These are phyloP conservation scores for Aplysina aerophoba DNA, from an alignment of 37 sponge, comb jelly and placozoan genomes.

Conservation along the genomic window DNA sequence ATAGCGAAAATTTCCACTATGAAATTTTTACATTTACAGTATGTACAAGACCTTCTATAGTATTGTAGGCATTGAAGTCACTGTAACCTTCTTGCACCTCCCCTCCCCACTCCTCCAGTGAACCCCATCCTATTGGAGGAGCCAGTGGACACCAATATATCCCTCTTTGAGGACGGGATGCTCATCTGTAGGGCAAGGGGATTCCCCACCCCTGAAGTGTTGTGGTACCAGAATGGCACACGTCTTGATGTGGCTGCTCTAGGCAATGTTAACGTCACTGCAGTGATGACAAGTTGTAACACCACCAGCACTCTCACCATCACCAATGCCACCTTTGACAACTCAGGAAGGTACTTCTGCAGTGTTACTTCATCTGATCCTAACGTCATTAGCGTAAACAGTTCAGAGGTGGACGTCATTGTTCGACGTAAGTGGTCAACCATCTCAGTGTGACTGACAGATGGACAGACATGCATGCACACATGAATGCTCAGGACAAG, in stretches of 20 bases:
- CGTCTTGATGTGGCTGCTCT: not conserved
- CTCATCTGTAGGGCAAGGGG: slow-evolving; percentile 51
- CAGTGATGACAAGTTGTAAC: not conserved
- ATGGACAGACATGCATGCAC: not conserved
- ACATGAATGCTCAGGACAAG: too few species aligned
- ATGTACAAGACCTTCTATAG: too few species aligned
- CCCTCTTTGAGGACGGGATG: not conserved
- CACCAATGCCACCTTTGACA: slow-evolving; percentile 18
- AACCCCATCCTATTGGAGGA: slow-evolving; percentile 30
- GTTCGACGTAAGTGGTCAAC: slow-evolving; percentile 52
- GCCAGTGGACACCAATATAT: slow-evolving; percentile 37
- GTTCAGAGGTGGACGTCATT: slow-evolving; percentile 16
- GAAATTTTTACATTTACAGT: too few species aligned
- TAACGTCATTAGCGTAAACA: not conserved
- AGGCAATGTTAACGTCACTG: not conserved
- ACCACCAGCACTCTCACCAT: slow-evolving; percentile 39
- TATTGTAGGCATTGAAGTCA: too few species aligned
- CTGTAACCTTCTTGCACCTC: not conserved
- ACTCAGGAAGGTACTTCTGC: slow-evolving; percentile 64
- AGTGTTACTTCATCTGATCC: slow-evolving; percentile 2
- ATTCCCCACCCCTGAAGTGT: slow-evolving; percentile 44
- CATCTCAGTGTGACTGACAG: not conserved
- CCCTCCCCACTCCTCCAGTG: slow-evolving; percentile 38
- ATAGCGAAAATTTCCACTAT: too few species aligned
- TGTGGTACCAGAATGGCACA: slow-evolving; percentile 64